Percentiles rank a stretch among this genome's conserved stretches.
Evolutionary conservation across 64 coral and sea anemone species (phyloP).

Genomic region (Actinia equina): DNA sequence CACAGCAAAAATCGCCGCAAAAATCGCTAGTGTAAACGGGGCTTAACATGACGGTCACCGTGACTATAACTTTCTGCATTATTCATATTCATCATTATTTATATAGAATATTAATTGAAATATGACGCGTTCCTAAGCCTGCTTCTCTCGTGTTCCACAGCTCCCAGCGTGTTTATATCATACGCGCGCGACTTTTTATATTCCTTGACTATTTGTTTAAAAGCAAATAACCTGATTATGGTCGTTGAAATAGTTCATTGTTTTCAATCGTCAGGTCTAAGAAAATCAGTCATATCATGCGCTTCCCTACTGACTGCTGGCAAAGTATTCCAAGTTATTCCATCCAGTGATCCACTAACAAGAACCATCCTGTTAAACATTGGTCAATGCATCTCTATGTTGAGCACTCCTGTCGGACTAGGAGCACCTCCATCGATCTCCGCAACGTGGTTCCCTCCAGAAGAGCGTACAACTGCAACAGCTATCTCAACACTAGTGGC

Average conservation of each 20-base stretch:
- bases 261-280: constrained; percentile 38
- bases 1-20: too few relatives aligned
- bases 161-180: too few relatives aligned
- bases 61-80: too few relatives aligned
- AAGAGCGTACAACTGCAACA: constrained; percentile 72
- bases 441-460: constrained; percentile 65
- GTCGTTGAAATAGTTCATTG: neutral
- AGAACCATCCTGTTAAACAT: constrained; percentile 52
- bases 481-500: constrained; percentile 41
- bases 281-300: constrained; percentile 42
- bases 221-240: neutral
- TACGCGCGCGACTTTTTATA: too few relatives aligned
- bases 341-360: constrained; percentile 3
- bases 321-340: constrained; percentile 58
- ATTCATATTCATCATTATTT: too few relatives aligned
- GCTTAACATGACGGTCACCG: too few relatives aligned
- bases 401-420: constrained; percentile 52
- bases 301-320: constrained; percentile 34
- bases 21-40: too few relatives aligned
- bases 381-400: constrained; percentile 62
- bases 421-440: constrained; percentile 62
- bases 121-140: too few relatives aligned
- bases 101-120: too few relatives aligned
- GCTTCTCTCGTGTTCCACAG: too few relatives aligned
- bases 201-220: too few relatives aligned